Percentiles rank a stretch among this genome's conserved stretches.
Conservation (phyloP, 2,888 invertebrate species). For the Aleiodes leptofemur region DNA sequence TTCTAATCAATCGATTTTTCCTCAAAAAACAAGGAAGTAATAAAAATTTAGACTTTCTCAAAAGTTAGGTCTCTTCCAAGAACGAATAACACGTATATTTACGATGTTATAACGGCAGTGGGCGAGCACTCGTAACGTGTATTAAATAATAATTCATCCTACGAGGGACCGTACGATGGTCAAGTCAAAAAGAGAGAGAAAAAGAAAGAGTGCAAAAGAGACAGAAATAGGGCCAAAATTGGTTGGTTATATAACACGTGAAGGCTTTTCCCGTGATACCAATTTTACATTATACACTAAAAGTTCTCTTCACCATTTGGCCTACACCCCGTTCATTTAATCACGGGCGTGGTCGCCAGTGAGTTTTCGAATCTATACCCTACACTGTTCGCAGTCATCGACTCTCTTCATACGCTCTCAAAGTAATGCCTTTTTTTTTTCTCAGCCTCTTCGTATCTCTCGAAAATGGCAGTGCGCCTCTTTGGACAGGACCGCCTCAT, state of each 20-base stretch:
- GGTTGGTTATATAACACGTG: slow-evolving; percentile 52
- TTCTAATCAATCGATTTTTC: too few relatives aligned
- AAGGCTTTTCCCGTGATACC: slow-evolving; percentile 38
- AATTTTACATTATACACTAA: slow-evolving; percentile 24
- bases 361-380: neutral
- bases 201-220: slow-evolving; percentile 18
- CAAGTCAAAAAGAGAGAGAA: slow-evolving; percentile 32
- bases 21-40: slow-evolving; percentile 16
- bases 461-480: slow-evolving; percentile 44
- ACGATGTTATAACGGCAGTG: slow-evolving; percentile 56
- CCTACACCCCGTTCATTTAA: slow-evolving; percentile 48
- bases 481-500: slow-evolving; percentile 48
- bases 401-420: slow-evolving; percentile 9
- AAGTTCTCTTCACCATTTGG: neutral
- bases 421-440: slow-evolving; percentile 31
- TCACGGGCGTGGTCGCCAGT: slow-evolving; percentile 54
- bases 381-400: slow-evolving; percentile 19
- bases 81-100: slow-evolving; percentile 59
- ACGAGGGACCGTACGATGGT: slow-evolving; percentile 38
- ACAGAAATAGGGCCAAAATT: slow-evolving; percentile 46
- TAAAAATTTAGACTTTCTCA: neutral
- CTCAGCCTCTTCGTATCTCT: slow-evolving; percentile 22
- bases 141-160: slow-evolving; percentile 61
- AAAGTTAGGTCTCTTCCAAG: slow-evolving; percentile 47
- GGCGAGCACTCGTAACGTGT: slow-evolving; percentile 52